These are phyloP conservation scores for Chaetophractus vellerosus DNA, from an alignment of 2,797 vertebrate genomes.

Conservation along the genomic window DNA sequence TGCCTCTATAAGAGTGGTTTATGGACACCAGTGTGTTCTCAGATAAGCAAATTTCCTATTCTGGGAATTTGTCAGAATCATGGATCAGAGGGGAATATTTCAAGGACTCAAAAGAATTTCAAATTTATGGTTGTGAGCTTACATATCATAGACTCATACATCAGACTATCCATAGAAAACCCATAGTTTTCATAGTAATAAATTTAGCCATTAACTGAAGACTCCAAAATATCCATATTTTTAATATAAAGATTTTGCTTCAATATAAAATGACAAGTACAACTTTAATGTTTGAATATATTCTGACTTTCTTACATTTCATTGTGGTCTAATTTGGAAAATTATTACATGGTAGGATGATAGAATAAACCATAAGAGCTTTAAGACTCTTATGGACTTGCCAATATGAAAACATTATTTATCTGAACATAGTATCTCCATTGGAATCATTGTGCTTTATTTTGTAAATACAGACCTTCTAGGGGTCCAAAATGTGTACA, in stretches of 20 bases:
- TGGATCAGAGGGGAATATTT: conserved; percentile 26
- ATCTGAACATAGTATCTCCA: conserved; percentile 72
- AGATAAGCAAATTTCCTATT: conserved; percentile 27
- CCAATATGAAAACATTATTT: conserved; percentile 70
- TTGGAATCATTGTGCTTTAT: conserved; percentile 62
- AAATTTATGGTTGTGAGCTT: neutral
- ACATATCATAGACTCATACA: conserved; percentile 5
- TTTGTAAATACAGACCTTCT: conserved; percentile 69
- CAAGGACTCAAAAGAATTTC: conserved; percentile 30
- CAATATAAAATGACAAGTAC: conserved; percentile 25
- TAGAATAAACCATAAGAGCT: conserved; percentile 59
- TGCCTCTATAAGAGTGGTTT: neutral
- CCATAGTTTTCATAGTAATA: conserved; percentile 20
- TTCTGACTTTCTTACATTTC: conserved; percentile 63
- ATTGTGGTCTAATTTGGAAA: conserved; percentile 66
- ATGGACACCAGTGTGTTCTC: neutral
- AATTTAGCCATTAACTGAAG: conserved; percentile 41
- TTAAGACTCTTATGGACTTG: conserved; percentile 50
- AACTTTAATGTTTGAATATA: conserved; percentile 41
- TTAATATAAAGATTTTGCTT: conserved; percentile 44
- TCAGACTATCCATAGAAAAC: neutral
- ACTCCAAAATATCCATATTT: conserved; percentile 28
- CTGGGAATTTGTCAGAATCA: conserved; percentile 59
- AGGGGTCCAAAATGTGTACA: conserved; percentile 62
- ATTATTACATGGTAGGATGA: conserved; percentile 27